Evolutionary conservation across 2,113 vertebrate species (phyloP).

Genomic region (Malurus cyaneus): DNA sequence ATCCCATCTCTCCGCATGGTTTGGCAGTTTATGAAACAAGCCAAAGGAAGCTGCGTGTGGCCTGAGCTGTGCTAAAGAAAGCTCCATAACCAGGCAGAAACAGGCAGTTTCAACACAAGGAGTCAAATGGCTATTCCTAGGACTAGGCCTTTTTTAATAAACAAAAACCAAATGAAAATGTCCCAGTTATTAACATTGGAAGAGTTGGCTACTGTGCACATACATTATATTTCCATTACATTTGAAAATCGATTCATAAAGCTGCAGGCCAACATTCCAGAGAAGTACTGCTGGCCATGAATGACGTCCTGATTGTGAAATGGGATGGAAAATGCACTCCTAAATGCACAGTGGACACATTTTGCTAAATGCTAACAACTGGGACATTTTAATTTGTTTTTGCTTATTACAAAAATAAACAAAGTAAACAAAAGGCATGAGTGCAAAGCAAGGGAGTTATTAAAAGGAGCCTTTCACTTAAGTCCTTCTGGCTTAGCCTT

Average conservation of each 20-base stretch:
- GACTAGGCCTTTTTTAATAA: conserved; percentile 50
- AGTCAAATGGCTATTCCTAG: conserved; percentile 46
- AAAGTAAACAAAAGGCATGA: conserved; percentile 67
- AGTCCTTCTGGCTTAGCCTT: conserved; percentile 53
- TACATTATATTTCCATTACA: conserved; percentile 54
- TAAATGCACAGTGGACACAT: conserved; percentile 52
- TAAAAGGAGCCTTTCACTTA: conserved; percentile 59
- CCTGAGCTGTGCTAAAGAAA: conserved; percentile 2
- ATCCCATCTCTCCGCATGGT: background rate
- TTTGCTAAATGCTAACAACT: conserved; percentile 52
- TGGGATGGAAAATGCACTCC: conserved; percentile 36
- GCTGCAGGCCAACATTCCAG: conserved; percentile 58
- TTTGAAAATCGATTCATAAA: conserved; percentile 62
- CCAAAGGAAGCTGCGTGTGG: conserved; percentile 34
- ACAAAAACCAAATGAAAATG: conserved; percentile 42
- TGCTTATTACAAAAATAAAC: conserved; percentile 59
- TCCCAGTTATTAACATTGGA: conserved; percentile 26
- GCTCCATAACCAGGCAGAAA: background rate
- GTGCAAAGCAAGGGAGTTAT: conserved; percentile 46
- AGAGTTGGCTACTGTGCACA: conserved; percentile 63
- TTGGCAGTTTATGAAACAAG: conserved; percentile 44
- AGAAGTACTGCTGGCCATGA: conserved; percentile 40
- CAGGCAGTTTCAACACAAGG: background rate
- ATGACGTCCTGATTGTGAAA: conserved; percentile 54
- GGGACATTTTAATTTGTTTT: conserved; percentile 57